A percentile compares a stretch with the other conserved stretches of the same genome.
Conservation (phyloP, 2,888 invertebrate species). For the Melanargia galathea region DNA sequence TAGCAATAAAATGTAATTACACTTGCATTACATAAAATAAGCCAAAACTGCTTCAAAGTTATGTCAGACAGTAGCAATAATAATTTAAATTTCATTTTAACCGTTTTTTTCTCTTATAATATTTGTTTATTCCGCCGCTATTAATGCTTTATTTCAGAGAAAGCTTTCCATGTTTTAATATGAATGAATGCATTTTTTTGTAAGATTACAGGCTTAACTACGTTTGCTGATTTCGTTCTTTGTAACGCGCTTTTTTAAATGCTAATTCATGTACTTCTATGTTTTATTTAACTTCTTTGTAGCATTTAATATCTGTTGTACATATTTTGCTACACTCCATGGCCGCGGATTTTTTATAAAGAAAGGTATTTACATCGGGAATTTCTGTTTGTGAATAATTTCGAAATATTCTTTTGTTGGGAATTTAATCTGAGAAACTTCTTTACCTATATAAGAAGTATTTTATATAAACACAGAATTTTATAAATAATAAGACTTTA, state of each 20-base stretch:
- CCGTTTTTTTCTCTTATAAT: slow-evolving; percentile 11
- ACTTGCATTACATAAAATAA: slow-evolving; percentile 9
- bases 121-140: slow-evolving; percentile 20
- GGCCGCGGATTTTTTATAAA: neutral
- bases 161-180: slow-evolving; percentile 25
- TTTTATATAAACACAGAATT: neutral
- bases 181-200: slow-evolving; percentile 18
- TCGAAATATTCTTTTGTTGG: neutral
- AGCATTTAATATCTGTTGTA: neutral
- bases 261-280: neutral
- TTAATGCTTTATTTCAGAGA: slow-evolving; percentile 24
- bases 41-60: slow-evolving; percentile 29
- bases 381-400: neutral
- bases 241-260: neutral
- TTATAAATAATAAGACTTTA: neutral
- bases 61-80: slow-evolving; percentile 21
- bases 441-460: neutral
- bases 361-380: neutral
- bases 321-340: neutral
- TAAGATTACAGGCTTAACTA: slow-evolving; percentile 12
- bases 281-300: neutral
- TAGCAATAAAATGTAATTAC: neutral
- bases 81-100: slow-evolving; percentile 20
- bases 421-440: neutral
- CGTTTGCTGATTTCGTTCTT: slow-evolving; percentile 14